Evolutionary conservation across 2,113 vertebrate genomes (phyloP).

Genomic region (Nesogale talazaci): DNA sequence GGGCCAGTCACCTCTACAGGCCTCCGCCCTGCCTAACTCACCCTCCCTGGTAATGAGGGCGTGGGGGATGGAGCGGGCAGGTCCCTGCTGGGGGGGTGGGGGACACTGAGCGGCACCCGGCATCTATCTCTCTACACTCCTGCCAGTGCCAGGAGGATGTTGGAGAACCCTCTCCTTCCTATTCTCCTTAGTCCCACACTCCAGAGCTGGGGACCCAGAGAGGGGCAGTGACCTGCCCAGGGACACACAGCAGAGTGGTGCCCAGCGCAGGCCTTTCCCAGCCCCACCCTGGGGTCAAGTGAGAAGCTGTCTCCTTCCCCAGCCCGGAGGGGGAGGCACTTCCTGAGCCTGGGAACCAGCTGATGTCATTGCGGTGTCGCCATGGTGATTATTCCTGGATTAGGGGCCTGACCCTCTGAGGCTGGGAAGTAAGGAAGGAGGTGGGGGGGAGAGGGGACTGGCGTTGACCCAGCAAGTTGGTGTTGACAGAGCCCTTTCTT

Average conservation of each 20-base stretch:
- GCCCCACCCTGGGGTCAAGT: not conserved
- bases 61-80: not conserved
- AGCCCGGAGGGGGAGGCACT: conserved; percentile 9
- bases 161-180: not conserved
- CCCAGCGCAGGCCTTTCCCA: not conserved
- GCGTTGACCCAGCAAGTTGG: not conserved
- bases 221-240: not conserved
- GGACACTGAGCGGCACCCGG: not conserved
- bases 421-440: conserved; percentile 52
- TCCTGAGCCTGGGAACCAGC: conserved; percentile 72
- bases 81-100: not conserved
- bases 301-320: conserved; percentile 18
- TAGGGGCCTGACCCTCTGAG: conserved; percentile 60
- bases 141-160: not conserved
- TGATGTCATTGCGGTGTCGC: conserved; percentile 59
- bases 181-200: not conserved
- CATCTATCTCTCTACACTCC: not conserved
- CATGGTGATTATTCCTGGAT: conserved; percentile 53
- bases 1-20: no score
- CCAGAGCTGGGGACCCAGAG: not conserved
- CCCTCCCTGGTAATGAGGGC: no score
- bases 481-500: not conserved
- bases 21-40: not conserved
- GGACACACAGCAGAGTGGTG: not conserved
- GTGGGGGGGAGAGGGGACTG: not conserved